Conservation (phyloP, 1,140 invertebrate genomes). For the Hormaphis cornu region DNA sequence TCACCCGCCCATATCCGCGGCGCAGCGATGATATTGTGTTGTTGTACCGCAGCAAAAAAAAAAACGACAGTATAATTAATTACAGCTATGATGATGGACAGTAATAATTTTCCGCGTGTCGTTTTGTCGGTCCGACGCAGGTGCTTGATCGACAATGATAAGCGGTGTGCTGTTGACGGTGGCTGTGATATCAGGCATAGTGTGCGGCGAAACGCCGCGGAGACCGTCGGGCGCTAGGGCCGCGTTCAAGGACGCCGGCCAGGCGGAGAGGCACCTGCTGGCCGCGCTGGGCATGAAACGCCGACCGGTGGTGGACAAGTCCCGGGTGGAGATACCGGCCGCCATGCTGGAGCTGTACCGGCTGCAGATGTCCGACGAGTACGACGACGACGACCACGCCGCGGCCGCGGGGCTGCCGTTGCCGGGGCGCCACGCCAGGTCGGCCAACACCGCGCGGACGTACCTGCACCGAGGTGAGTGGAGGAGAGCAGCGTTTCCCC, state of each 20-base stretch:
- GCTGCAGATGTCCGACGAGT: constrained; percentile 49
- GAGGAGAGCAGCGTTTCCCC: too few relatives aligned
- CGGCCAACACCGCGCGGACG: constrained; percentile 76
- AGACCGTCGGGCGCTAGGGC: constrained; percentile 34
- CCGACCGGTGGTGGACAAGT: constrained; percentile 47
- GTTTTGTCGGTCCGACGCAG: constrained; percentile 38
- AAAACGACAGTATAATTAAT: too few relatives aligned
- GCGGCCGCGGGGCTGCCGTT: constrained; percentile 56
- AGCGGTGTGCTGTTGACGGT: constrained; percentile 44
- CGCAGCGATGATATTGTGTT: too few relatives aligned
- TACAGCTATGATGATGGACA: too few relatives aligned
- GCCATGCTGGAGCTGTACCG: constrained; percentile 69
- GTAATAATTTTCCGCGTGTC: too few relatives aligned
- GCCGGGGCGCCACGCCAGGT: constrained; percentile 54
- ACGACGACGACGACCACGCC: too few relatives aligned
- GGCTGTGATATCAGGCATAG: constrained; percentile 32
- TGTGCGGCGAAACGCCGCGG: constrained; percentile 30
- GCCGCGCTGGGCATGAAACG: constrained; percentile 63
- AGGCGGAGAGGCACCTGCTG: constrained; percentile 59
- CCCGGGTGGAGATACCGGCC: constrained; percentile 56
- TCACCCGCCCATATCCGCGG: too few relatives aligned
- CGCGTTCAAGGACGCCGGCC: constrained; percentile 34
- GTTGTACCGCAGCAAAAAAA: too few relatives aligned
- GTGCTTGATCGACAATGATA: constrained; percentile 47
- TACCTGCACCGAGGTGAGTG: constrained; percentile 69